These are phyloP conservation scores for Cepphus grylle DNA, from an alignment of 2,113 vertebrate species.

Conservation along the genomic window DNA sequence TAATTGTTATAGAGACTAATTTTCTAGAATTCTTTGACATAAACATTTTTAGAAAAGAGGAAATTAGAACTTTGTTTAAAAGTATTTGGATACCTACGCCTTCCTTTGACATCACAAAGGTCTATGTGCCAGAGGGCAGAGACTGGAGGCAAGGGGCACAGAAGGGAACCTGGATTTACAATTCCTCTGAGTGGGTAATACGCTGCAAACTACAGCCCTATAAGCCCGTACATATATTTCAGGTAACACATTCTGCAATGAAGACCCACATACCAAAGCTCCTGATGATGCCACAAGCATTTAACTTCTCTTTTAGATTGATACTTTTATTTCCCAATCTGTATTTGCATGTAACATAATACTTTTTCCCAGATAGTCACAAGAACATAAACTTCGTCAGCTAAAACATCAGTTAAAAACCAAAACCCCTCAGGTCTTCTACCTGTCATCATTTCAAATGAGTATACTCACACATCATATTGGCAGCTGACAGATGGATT, in stretches of 20 bases:
- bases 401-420: not conserved
- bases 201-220: not conserved
- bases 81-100: accelerated
- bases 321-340: not conserved
- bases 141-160: not conserved
- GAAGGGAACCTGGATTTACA: not conserved
- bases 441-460: not conserved
- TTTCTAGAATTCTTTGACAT: not conserved
- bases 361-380: not conserved
- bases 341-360: too few species aligned
- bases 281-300: not conserved
- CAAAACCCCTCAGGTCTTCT: not conserved
- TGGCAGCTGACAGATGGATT: not conserved
- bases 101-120: not conserved
- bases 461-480: not conserved
- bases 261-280: not conserved
- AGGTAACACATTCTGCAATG: not conserved
- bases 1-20: not conserved
- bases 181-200: not conserved
- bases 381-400: not conserved
- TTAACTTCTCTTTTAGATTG: not conserved
- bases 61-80: not conserved
- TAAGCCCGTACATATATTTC: not conserved
- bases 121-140: not conserved
- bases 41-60: not conserved